phyloP scores from a whole-genome alignment of 2,888 invertebrate species.

The Saturnia japonica region DNA sequence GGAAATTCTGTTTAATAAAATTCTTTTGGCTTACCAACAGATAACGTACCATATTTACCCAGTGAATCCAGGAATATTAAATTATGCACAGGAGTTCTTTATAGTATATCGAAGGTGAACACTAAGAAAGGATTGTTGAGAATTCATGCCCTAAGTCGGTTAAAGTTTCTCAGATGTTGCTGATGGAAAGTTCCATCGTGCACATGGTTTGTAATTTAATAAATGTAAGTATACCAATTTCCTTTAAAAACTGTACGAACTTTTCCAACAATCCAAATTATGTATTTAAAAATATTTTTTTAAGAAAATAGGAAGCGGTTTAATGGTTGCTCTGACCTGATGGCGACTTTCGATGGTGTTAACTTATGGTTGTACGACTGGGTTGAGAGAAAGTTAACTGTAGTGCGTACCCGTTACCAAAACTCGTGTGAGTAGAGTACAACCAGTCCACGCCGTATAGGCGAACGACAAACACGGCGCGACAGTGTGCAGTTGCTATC shows the following conservation, averaged over 20 bases:
- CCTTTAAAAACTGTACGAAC: background rate
- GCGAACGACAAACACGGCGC: slow-evolving; percentile 34
- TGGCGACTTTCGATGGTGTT: slow-evolving; percentile 76
- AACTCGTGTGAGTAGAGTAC: slow-evolving; percentile 31
- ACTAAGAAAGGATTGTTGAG: no score
- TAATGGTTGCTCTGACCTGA: slow-evolving; percentile 72
- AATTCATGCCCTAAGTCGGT: no score
- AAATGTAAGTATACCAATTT: background rate
- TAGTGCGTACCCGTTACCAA: slow-evolving; percentile 76
- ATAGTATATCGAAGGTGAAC: no score
- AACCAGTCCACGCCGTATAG: slow-evolving; percentile 48
- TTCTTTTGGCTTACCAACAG: no score
- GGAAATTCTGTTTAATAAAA: background rate
- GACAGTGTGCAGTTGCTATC: slow-evolving; percentile 30
- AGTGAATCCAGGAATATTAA: no score
- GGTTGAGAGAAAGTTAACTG: slow-evolving; percentile 81
- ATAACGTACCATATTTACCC: no score
- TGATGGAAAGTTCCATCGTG: no score
- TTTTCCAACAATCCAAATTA: background rate
- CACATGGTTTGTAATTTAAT: background rate
- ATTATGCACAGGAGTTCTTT: no score
- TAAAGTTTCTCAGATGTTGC: no score
- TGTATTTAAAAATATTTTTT: background rate
- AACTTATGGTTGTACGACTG: slow-evolving; percentile 62
- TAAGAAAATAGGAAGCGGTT: slow-evolving; percentile 37